Evolutionary conservation across 2,113 vertebrate species (phyloP).

Genomic region (Xenotilapia flavipinnis): DNA sequence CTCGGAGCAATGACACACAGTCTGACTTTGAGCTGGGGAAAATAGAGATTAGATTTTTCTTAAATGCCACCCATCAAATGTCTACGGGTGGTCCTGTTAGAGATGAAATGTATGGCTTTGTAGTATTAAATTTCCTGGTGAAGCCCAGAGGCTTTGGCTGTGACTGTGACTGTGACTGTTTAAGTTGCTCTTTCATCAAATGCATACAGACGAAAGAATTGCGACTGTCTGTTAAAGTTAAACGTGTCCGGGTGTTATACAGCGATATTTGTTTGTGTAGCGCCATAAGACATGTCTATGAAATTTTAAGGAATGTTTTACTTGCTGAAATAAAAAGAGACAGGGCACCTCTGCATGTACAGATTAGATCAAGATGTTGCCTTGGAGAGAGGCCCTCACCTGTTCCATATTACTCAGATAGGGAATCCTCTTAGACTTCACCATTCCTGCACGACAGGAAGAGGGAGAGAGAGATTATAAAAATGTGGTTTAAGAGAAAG

Average conservation of each 20-base stretch:
- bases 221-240: slow-evolving; percentile 15
- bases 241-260: neutral
- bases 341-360: neutral
- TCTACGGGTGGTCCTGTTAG: slow-evolving; percentile 14
- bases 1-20: neutral
- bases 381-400: slow-evolving; percentile 42
- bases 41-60: slow-evolving; percentile 27
- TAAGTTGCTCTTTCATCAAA: neutral
- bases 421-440: slow-evolving; percentile 43
- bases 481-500: neutral
- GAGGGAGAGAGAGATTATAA: neutral
- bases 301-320: slow-evolving; percentile 12
- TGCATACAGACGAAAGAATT: neutral
- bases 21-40: slow-evolving; percentile 20
- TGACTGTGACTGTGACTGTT: neutral
- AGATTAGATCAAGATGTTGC: slow-evolving; percentile 63
- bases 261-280: slow-evolving; percentile 21
- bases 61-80: slow-evolving; percentile 2
- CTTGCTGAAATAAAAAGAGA: slow-evolving; percentile 16
- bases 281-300: slow-evolving; percentile 5
- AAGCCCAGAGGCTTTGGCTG: neutral
- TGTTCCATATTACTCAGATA: slow-evolving; percentile 55
- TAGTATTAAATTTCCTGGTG: neutral
- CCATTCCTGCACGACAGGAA: slow-evolving; percentile 2
- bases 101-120: neutral